Conservation (phyloP, 2,113 vertebrate genomes). For the Neogobius melanostomus region DNA sequence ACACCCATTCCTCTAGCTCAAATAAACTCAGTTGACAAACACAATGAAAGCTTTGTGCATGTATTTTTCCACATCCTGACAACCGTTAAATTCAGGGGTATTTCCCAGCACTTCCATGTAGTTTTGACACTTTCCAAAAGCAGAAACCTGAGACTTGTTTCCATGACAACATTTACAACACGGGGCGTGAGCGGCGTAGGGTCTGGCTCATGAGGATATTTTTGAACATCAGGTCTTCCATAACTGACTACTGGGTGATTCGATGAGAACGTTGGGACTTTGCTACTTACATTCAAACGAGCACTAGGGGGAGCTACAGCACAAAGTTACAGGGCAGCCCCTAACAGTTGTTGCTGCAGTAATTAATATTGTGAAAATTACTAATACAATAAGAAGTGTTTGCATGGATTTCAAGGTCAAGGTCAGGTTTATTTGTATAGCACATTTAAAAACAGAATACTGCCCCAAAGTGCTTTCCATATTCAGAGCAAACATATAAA, state of each 20-base stretch:
- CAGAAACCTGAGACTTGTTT: constrained; percentile 47
- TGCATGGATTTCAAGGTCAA: background rate
- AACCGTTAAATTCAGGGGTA: background rate
- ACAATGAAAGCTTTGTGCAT: background rate
- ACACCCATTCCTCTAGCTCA: background rate
- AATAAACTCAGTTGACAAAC: background rate
- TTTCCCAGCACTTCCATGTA: constrained; percentile 23
- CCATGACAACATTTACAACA: constrained; percentile 49
- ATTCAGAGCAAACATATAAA: no score
- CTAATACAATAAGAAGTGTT: background rate
- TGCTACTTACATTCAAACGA: background rate
- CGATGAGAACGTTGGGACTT: constrained; percentile 39
- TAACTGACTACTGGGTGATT: constrained; percentile 7
- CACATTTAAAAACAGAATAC: no score
- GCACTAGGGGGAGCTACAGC: constrained; percentile 57
- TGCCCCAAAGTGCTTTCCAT: no score
- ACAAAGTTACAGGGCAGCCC: constrained; percentile 10
- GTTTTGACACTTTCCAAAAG: constrained; percentile 11
- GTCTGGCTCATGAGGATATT: constrained; percentile 49
- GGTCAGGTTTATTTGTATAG: no score
- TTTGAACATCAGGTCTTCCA: constrained; percentile 52
- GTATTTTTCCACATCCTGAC: background rate
- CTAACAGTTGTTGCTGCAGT: background rate
- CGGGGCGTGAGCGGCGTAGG: constrained; percentile 24
- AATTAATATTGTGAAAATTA: background rate